Percentiles rank a stretch among this genome's conserved stretches.
These are phyloP conservation scores for Idaea dimidiata DNA, from an alignment of 2,888 invertebrate species.

Conservation along the genomic window DNA sequence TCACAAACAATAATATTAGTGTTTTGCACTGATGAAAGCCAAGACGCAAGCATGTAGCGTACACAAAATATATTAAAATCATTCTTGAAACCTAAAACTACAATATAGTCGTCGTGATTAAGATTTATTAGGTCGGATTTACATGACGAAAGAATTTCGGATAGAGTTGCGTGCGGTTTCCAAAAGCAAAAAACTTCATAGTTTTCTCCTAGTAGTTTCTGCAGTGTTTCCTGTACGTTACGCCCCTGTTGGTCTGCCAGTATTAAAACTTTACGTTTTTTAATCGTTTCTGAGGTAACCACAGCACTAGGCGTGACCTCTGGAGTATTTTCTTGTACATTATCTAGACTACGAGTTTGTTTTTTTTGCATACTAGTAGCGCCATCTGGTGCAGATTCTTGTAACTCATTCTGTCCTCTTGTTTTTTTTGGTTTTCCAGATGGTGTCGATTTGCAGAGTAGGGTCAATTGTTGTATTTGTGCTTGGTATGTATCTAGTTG, in stretches of 20 bases:
- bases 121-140: background rate
- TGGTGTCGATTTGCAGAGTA: no score
- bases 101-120: background rate
- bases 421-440: no score
- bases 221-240: background rate
- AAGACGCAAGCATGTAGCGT: background rate
- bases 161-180: background rate
- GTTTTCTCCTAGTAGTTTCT: background rate
- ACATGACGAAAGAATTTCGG: background rate
- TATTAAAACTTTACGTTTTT: background rate
- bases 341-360: no score
- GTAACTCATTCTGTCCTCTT: no score
- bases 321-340: no score
- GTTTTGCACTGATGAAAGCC: background rate
- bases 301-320: no score
- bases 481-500: no score
- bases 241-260: constrained; percentile 1
- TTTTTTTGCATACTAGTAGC: no score
- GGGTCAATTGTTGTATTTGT: no score
- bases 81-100: background rate
- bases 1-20: constrained; percentile 1
- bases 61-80: background rate
- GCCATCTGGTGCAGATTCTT: no score
- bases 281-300: background rate
- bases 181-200: background rate